Evolutionary conservation across 1,140 invertebrate species (phyloP).

Genomic region (Drosophila quadrilineata): DNA sequence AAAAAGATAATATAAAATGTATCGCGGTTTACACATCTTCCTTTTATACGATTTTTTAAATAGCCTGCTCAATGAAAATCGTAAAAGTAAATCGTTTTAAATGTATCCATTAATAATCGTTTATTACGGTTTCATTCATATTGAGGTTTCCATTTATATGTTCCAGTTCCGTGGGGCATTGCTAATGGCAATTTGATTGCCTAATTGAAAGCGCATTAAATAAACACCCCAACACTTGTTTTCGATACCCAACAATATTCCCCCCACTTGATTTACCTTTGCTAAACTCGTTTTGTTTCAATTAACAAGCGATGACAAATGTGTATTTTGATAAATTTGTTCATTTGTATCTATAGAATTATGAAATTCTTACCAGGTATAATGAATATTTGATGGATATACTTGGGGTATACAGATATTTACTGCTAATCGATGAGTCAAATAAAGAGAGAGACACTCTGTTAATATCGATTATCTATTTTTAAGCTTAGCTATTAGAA

Average conservation of each 20-base stretch:
- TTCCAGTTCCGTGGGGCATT: constrained; percentile 11
- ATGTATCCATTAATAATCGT: no score
- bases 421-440: constrained; percentile 8
- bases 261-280: no score
- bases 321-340: background rate
- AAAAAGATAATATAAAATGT: no score
- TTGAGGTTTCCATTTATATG: background rate
- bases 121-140: background rate
- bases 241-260: background rate
- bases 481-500: background rate
- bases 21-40: no score
- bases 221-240: constrained; percentile 22
- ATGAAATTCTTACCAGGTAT: background rate
- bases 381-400: constrained; percentile 14
- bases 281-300: constrained; percentile 51
- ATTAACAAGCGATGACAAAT: constrained; percentile 39
- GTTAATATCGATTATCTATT: constrained; percentile 2
- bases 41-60: no score
- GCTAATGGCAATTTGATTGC: constrained; percentile 64
- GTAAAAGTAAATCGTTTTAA: no score
- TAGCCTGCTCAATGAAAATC: no score
- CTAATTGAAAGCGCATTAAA: constrained; percentile 48
- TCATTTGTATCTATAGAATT: background rate
- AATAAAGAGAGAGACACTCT: constrained; percentile 3
- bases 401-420: background rate